Evolutionary conservation across 2,888 invertebrate genomes (phyloP).

Genomic region (Hylaea fasciaria): DNA sequence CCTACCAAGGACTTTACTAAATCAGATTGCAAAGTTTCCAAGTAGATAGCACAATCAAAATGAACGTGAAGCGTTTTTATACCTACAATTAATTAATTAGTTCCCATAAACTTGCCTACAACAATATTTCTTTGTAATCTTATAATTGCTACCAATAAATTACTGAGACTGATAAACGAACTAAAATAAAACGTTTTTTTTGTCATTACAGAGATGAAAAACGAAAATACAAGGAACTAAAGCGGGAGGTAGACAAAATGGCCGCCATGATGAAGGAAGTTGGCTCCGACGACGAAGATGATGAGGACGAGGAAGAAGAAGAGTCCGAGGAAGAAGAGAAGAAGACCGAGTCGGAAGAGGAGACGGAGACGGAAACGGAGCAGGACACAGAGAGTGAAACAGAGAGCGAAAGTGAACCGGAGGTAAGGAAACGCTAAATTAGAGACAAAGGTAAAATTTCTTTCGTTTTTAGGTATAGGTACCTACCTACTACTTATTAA

Average conservation of each 20-base stretch:
- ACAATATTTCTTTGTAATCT: too few relatives aligned
- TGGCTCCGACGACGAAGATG: conserved; percentile 89
- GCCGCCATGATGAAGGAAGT: conserved; percentile 93
- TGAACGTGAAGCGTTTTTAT: too few relatives aligned
- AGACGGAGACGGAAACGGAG: conserved; percentile 87
- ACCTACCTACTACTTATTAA: too few relatives aligned
- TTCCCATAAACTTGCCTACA: too few relatives aligned
- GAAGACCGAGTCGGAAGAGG: conserved; percentile 81
- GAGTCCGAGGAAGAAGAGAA: conserved; percentile 85
- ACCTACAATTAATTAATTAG: too few relatives aligned
- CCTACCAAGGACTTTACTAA: too few relatives aligned
- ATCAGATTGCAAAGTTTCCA: too few relatives aligned
- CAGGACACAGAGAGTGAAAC: conserved; percentile 88
- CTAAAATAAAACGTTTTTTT: too few relatives aligned
- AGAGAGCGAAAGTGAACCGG: conserved; percentile 87
- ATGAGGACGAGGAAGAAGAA: conserved; percentile 87
- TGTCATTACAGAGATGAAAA: conserved; percentile 87
- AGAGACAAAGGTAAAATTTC: background rate
- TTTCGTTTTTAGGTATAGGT: too few relatives aligned
- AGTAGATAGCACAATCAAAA: too few relatives aligned
- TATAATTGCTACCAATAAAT: too few relatives aligned
- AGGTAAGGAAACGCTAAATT: conserved; percentile 67
- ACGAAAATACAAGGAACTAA: conserved; percentile 91
- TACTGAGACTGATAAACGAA: too few relatives aligned
- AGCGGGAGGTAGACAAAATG: conserved; percentile 96